A percentile compares a stretch with the other conserved stretches of the same genome.
Evolutionary conservation across 1,140 invertebrate genomes (phyloP).

Genomic region (Temnothorax nylanderi): DNA sequence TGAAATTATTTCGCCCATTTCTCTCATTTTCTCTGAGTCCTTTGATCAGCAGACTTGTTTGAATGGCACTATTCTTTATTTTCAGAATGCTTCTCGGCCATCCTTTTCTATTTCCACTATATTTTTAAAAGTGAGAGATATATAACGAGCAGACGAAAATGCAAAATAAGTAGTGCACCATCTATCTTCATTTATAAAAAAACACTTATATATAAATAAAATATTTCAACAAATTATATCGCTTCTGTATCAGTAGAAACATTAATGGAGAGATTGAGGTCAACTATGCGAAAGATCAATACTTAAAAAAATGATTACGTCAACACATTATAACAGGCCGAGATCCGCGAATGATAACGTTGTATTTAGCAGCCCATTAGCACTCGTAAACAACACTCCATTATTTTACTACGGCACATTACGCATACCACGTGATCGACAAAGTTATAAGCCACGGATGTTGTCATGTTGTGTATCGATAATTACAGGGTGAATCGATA

Average conservation of each 20-base stretch:
- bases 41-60: background rate
- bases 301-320: background rate
- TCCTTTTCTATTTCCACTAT: background rate
- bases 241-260: background rate
- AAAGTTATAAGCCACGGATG: slow-evolving; percentile 20
- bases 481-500: slow-evolving; percentile 16
- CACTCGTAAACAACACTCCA: slow-evolving; percentile 6
- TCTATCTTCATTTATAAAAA: background rate
- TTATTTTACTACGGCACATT: slow-evolving; percentile 33
- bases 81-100: background rate
- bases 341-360: background rate
- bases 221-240: background rate
- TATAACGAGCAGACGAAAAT: background rate
- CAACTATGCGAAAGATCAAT: slow-evolving; percentile 15
- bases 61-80: background rate
- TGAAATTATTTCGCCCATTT: background rate
- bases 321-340: slow-evolving; percentile 2
- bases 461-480: background rate
- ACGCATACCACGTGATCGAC: slow-evolving; percentile 4
- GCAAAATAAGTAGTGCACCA: background rate
- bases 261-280: background rate
- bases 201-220: background rate
- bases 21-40: background rate
- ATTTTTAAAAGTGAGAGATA: background rate
- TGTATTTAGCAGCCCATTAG: slow-evolving; percentile 29